Percentiles rank a stretch among this genome's conserved stretches.
Conservation (phyloP, 2,113 vertebrate species). For the Cervus canadensis region DNA sequence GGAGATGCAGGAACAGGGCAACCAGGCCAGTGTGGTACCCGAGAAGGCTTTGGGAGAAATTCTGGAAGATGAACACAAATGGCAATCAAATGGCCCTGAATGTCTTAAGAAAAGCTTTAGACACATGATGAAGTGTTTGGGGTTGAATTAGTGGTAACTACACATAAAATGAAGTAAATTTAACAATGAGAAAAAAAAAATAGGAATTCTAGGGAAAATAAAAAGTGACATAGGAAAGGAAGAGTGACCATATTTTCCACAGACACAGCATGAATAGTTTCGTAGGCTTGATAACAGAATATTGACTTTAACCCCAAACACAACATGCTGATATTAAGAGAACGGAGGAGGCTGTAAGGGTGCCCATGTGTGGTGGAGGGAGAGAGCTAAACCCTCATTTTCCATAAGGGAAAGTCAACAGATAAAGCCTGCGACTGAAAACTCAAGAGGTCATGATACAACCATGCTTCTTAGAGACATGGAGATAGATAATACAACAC, state of each 20-base stretch:
- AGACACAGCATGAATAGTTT: not conserved
- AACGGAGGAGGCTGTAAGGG: not conserved
- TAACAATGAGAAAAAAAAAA: not conserved
- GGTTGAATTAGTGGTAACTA: not conserved
- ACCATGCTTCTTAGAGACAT: not conserved
- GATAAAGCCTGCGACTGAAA: not conserved
- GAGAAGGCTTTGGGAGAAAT: not conserved
- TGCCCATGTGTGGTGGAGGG: rapidly evolving
- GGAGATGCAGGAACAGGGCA: rapidly evolving
- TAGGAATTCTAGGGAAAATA: not conserved
- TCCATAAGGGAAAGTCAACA: not conserved
- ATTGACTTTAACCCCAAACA: not conserved
- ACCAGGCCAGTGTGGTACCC: too few relatives aligned
- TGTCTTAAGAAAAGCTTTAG: not conserved
- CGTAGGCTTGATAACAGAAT: not conserved
- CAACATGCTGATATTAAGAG: not conserved
- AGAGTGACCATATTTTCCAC: not conserved
- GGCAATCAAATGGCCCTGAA: not conserved
- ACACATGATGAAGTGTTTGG: not conserved
- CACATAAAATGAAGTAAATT: not conserved
- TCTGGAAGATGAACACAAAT: not conserved
- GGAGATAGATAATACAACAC: not conserved
- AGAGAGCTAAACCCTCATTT: not conserved
- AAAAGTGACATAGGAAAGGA: not conserved
- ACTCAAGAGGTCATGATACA: not conserved